These are phyloP conservation scores for Coptodon bakossiorum DNA, from an alignment of 2,113 vertebrate genomes.

Conservation along the genomic window DNA sequence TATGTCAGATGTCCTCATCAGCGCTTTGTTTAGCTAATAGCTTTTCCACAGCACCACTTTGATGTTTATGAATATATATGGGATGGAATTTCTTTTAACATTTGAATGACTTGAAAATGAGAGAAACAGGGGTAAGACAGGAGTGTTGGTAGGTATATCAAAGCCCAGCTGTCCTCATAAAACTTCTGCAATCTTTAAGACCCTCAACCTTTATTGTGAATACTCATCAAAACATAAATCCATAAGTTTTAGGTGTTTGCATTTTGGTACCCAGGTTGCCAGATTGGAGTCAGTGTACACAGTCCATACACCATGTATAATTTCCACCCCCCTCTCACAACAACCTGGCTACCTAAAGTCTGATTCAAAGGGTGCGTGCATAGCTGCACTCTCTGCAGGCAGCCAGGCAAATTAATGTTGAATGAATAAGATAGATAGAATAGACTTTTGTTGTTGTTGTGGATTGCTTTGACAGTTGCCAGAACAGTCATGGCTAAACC, in stretches of 20 bases:
- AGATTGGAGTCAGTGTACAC: background rate
- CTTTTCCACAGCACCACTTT: background rate
- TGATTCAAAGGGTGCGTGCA: background rate
- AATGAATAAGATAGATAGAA: background rate
- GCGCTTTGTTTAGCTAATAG: background rate
- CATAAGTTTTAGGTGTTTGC: background rate
- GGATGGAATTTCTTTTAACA: background rate
- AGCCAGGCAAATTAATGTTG: background rate
- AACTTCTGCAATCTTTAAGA: background rate
- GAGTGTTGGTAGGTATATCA: background rate
- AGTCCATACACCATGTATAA: background rate
- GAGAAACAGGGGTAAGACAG: fast-evolving
- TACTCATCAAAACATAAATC: background rate
- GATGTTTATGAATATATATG: background rate
- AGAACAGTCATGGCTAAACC: background rate
- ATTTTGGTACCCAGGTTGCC: background rate
- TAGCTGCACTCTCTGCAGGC: background rate
- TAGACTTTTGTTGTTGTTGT: background rate
- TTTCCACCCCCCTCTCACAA: background rate
- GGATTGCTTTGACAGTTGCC: background rate
- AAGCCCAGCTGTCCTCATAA: background rate
- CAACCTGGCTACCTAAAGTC: background rate
- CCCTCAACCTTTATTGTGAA: background rate
- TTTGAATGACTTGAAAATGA: background rate
- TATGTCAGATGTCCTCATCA: background rate